phyloP scores from a whole-genome alignment of 2,888 invertebrate species.

The Eupithecia dodoneata region DNA sequence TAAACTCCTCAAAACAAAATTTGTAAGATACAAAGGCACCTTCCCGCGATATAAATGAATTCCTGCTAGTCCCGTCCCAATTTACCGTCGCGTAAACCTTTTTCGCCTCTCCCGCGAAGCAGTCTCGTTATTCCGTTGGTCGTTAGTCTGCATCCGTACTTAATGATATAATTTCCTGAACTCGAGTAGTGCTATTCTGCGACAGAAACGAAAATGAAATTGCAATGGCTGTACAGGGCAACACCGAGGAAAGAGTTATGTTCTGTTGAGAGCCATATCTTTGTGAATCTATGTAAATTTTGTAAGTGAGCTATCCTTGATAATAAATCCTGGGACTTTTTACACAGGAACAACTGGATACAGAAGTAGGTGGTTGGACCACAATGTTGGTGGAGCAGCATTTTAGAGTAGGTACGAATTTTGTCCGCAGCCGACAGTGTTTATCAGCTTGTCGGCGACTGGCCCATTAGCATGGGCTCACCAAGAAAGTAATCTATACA shows the following conservation, averaged over 20 bases:
- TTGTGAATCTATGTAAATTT: neutral
- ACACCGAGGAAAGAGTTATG: neutral
- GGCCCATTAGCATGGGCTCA: too few relatives aligned
- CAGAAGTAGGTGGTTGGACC: neutral
- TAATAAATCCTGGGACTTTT: neutral
- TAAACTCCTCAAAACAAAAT: neutral
- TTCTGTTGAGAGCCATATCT: neutral
- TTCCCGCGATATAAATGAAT: neutral
- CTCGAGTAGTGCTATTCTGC: conserved; percentile 17
- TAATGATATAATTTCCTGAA: conserved; percentile 53
- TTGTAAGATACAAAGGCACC: neutral
- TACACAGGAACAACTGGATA: neutral
- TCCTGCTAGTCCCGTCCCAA: neutral
- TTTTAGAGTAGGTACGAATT: neutral
- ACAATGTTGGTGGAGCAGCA: neutral
- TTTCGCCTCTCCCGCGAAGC: neutral
- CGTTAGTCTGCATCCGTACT: conserved; percentile 44
- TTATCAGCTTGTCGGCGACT: neutral
- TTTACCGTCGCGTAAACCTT: conserved; percentile 12
- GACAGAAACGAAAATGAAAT: conserved; percentile 51
- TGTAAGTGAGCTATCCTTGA: neutral
- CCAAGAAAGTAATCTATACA: too few relatives aligned
- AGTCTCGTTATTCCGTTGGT: conserved; percentile 41
- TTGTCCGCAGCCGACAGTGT: neutral
- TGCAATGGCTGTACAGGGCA: conserved; percentile 25